A percentile compares a stretch with the other conserved stretches of the same genome.
Conservation (phyloP, 53 echinoderm and acorn worm species). For the Apostichopus leukothele region DNA sequence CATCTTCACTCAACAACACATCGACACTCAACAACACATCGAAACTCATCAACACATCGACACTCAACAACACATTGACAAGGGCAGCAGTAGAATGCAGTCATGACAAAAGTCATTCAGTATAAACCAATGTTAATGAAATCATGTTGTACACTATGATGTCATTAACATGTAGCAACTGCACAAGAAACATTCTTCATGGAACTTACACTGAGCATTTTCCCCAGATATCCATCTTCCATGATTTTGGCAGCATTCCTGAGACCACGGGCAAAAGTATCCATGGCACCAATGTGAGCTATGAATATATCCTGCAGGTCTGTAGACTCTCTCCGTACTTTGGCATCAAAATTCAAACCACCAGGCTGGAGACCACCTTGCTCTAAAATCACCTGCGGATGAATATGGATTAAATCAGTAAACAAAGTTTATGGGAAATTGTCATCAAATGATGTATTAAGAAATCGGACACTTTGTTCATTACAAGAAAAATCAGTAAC, state of each 20-base stretch:
- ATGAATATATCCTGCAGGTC: slow-evolving; percentile 86
- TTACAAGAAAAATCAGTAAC: no score
- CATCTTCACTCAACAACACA: no score
- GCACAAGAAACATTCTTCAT: background rate
- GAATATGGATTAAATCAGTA: no score
- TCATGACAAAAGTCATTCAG: background rate
- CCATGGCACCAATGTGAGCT: slow-evolving; percentile 96
- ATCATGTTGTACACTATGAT: no score
- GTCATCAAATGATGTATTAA: no score
- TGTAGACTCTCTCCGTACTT: slow-evolving; percentile 94
- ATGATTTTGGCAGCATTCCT: slow-evolving; percentile 77
- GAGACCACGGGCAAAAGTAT: slow-evolving; percentile 85
- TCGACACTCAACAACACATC: background rate
- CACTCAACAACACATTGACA: background rate
- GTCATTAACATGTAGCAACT: background rate
- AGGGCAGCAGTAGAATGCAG: background rate
- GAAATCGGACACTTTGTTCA: no score
- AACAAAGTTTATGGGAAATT: no score
- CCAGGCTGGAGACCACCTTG: slow-evolving; percentile 89
- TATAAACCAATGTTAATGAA: background rate
- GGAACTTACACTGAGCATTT: slow-evolving; percentile 75
- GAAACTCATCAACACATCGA: background rate
- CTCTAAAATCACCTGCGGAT: slow-evolving; percentile 75
- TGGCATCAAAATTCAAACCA: slow-evolving; percentile 98
- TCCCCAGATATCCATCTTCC: slow-evolving; percentile 69